phyloP scores from a whole-genome alignment of 2,888 invertebrate species.

The Choristoneura rosaceana region DNA sequence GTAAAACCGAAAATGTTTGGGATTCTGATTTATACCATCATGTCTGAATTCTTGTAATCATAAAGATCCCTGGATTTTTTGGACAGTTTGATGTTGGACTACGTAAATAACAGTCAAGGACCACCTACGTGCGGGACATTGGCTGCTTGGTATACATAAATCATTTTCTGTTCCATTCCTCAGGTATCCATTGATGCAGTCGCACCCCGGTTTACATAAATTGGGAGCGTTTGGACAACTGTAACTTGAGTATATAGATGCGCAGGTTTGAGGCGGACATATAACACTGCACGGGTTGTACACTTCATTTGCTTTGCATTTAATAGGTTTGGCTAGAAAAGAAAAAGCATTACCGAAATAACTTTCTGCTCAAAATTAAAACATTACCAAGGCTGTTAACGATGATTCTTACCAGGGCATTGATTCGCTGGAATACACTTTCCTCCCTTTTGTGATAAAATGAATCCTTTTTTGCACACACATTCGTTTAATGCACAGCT shows the following conservation, averaged over 20 bases:
- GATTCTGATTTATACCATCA: no score
- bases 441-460: constrained; percentile 28
- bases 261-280: constrained; percentile 44
- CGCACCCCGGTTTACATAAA: constrained; percentile 36
- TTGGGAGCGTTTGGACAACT: background rate
- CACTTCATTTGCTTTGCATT: constrained; percentile 40
- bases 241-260: constrained; percentile 28
- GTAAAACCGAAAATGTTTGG: no score
- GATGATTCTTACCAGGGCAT: background rate
- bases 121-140: constrained; percentile 38
- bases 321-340: constrained; percentile 24
- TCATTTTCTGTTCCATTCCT: constrained; percentile 41
- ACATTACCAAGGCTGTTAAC: background rate
- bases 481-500: constrained; percentile 27
- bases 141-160: constrained; percentile 40
- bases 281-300: constrained; percentile 27
- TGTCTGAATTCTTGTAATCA: no score
- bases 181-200: constrained; percentile 39
- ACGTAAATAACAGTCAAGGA: no score
- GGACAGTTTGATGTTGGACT: no score
- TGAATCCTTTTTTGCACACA: constrained; percentile 37
- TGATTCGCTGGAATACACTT: constrained; percentile 31
- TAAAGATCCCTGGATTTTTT: no score
- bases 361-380: no score
- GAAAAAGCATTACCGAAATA: background rate